Evolutionary conservation across 1,140 invertebrate genomes (phyloP), one percentile per base, ranked within the genome.

Genomic region (Yoshiicerus persimilis): DNA sequence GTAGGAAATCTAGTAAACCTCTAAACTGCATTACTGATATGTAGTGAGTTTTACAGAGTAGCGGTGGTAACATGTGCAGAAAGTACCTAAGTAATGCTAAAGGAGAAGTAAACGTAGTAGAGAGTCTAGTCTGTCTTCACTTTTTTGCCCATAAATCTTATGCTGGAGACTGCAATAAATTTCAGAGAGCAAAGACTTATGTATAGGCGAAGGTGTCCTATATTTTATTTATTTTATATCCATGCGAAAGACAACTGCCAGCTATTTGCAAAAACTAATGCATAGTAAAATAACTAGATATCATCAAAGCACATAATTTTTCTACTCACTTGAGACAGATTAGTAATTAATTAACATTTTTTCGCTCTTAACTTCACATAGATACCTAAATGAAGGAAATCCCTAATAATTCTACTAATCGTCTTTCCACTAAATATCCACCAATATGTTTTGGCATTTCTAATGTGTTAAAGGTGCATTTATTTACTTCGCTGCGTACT

Each of bases 191-290:
- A 80, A 34, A 80, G 32, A 80, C 75, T 80, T 38, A 64, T 64
- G 25, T 70, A 27, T 70, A 70, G 38, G 75, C 75, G 30, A 80
- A 80, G 75, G 75, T 80, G 75, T 38, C 34, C 75, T 80, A 80
- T 80, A 80, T 80, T 80, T 80, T 80, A 80, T 80, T 80, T 36
- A 36, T 80, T 80, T 80, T 80, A 80, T 80, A 38, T 80, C 75
- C 75, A 20, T 20, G 75, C 34, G 32, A 70, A 80, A 80, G 30
- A 80, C 34, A 80, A 34, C 30, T 80, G 75, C 75, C 30, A 36
- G 30, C 34, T 23, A 34, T 80, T 23, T 34, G 32, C 30, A 80
- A n/a, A 80, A 80, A n/a, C 34, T 38, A 80, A 34, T 32, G 34
- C 32, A 70, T 30, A 70, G 25, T 30, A 70, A 70, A 27, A 70